Evolutionary conservation across 2,113 vertebrate species (phyloP).

Genomic region (Eublepharis macularius): DNA sequence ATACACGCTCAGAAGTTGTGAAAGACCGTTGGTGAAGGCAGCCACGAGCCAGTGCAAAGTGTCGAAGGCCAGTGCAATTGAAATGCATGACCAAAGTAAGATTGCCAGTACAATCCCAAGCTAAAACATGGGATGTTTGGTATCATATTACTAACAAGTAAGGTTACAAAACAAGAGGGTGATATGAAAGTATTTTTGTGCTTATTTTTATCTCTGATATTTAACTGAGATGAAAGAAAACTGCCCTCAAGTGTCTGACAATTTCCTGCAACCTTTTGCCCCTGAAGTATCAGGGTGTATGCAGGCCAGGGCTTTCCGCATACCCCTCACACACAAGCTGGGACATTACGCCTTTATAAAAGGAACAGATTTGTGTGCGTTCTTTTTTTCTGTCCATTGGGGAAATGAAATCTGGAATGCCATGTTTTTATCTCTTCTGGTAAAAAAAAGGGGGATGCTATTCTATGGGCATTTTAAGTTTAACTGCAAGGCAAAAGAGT

Average conservation of each 20-base stretch:
- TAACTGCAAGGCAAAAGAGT: conserved; percentile 16
- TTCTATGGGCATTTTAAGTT: not conserved
- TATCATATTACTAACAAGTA: not conserved
- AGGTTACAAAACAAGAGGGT: not conserved
- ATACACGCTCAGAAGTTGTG: accelerated
- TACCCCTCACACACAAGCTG: no score
- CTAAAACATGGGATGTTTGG: not conserved
- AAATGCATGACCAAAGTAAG: not conserved
- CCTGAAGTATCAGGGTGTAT: not conserved
- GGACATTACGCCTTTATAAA: not conserved
- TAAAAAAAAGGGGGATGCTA: not conserved
- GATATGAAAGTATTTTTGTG: not conserved
- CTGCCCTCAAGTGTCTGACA: not conserved
- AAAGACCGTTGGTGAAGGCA: not conserved
- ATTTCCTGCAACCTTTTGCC: not conserved
- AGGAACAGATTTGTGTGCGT: not conserved
- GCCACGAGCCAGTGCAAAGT: not conserved
- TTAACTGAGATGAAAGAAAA: not conserved
- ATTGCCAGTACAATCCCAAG: not conserved
- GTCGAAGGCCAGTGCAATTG: not conserved
- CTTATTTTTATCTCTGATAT: not conserved
- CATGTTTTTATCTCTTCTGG: not conserved
- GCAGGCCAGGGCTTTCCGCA: not conserved
- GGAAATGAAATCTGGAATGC: not conserved
- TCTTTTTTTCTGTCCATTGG: not conserved